A percentile compares a stretch with the other conserved stretches of the same genome.
phyloP scores from a whole-genome alignment of 2,113 vertebrate genomes.

The Podarcis muralis region DNA sequence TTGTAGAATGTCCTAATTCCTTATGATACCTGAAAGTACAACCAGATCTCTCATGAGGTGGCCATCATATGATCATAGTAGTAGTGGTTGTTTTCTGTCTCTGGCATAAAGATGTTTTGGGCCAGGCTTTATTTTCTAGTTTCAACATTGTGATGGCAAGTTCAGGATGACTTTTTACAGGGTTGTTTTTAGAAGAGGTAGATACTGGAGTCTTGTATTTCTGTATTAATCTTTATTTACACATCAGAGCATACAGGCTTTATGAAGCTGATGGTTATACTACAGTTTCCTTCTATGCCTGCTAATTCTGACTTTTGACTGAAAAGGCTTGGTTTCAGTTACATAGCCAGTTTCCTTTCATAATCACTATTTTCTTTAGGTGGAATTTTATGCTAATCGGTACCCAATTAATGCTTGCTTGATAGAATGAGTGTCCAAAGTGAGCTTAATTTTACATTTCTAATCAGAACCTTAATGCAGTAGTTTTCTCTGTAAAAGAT shows the following conservation, averaged over 20 bases:
- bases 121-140: no score
- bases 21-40: neutral
- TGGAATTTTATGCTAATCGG: conserved; percentile 53
- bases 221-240: no score
- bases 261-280: fast-evolving
- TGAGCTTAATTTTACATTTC: neutral
- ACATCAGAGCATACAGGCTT: neutral
- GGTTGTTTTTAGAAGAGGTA: no score
- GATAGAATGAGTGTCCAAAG: neutral
- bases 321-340: neutral
- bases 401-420: conserved; percentile 47
- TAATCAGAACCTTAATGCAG: fast-evolving
- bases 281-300: no score
- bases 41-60: neutral
- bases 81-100: neutral
- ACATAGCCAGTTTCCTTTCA: neutral
- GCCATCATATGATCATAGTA: neutral
- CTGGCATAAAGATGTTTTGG: neutral
- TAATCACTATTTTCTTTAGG: neutral
- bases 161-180: no score
- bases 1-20: neutral
- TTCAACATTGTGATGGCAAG: no score
- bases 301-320: neutral
- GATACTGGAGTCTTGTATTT: no score
- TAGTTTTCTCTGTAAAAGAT: neutral